phyloP scores from a whole-genome alignment of 1,140 invertebrate genomes.

The Cydia amplana region DNA sequence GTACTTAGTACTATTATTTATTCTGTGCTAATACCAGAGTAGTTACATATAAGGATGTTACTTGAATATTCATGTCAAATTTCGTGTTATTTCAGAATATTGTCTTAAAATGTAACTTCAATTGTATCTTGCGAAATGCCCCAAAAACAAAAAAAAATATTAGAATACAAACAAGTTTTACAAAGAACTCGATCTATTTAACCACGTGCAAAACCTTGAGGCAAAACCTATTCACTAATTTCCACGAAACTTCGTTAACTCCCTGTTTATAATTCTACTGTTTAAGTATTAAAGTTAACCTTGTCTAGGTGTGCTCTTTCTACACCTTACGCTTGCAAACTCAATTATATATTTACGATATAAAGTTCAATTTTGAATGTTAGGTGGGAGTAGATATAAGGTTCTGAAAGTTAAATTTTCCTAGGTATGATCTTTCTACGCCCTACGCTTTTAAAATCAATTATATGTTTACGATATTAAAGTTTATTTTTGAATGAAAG shows the following conservation, averaged over 20 bases:
- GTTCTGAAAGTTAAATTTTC: background rate
- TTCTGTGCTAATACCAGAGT: too few relatives aligned
- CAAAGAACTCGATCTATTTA: background rate
- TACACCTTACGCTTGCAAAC: background rate
- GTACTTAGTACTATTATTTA: too few relatives aligned
- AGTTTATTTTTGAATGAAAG: background rate
- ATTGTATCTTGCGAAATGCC: too few relatives aligned
- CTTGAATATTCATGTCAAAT: too few relatives aligned
- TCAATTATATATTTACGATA: background rate
- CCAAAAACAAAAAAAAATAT: background rate
- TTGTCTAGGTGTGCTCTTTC: background rate
- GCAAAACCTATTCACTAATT: background rate
- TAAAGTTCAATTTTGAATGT: background rate
- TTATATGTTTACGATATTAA: background rate
- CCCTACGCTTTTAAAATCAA: background rate
- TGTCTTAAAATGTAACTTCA: too few relatives aligned
- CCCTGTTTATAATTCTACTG: background rate
- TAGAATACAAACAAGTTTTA: background rate
- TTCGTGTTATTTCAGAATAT: too few relatives aligned
- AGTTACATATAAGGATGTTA: too few relatives aligned
- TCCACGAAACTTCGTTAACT: background rate
- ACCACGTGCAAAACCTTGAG: background rate
- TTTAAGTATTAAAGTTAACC: slow-evolving; percentile 8
- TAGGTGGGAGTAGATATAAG: background rate
- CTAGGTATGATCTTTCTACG: background rate